Evolutionary conservation across 2,113 vertebrate species (phyloP).

Genomic region (Antennarius striatus): DNA sequence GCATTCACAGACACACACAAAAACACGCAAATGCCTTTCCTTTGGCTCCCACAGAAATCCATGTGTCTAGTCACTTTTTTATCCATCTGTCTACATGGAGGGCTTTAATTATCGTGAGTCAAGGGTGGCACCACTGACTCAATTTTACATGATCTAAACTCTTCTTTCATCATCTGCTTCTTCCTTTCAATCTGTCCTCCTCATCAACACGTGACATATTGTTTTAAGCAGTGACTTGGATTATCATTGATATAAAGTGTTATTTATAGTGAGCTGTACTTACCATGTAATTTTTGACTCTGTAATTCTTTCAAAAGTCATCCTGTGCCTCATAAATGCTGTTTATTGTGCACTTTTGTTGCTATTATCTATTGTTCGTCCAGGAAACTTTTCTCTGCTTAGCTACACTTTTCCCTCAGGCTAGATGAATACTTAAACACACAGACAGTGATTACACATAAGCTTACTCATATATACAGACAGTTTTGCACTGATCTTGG

Average conservation of each 20-base stretch:
- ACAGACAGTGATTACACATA: slow-evolving; percentile 58
- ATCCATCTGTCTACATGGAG: slow-evolving; percentile 36
- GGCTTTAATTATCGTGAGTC: slow-evolving; percentile 65
- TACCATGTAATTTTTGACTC: slow-evolving; percentile 40
- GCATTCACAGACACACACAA: neutral
- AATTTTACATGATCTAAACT: slow-evolving; percentile 70
- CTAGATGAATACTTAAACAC: slow-evolving; percentile 61
- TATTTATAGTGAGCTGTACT: slow-evolving; percentile 50
- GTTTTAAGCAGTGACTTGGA: slow-evolving; percentile 30
- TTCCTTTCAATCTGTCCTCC: slow-evolving; percentile 53
- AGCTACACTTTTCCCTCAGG: slow-evolving; percentile 42
- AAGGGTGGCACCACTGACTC: slow-evolving; percentile 60
- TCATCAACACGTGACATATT: slow-evolving; percentile 42
- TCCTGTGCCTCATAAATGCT: slow-evolving; percentile 46
- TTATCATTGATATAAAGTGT: slow-evolving; percentile 36
- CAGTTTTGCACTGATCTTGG: slow-evolving; percentile 65
- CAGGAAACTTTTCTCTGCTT: slow-evolving; percentile 41
- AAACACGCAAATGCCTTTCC: neutral
- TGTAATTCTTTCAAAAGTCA: slow-evolving; percentile 37
- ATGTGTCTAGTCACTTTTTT: slow-evolving; percentile 25
- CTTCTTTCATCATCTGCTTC: slow-evolving; percentile 55
- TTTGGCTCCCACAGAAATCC: slow-evolving; percentile 24
- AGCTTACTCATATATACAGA: slow-evolving; percentile 68
- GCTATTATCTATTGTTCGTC: slow-evolving; percentile 58
- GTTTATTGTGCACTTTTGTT: slow-evolving; percentile 57